A percentile compares a stretch with the other conserved stretches of the same genome.
Evolutionary conservation across 2,797 vertebrate species (phyloP).

Genomic region (Tamandua tetradactyla): DNA sequence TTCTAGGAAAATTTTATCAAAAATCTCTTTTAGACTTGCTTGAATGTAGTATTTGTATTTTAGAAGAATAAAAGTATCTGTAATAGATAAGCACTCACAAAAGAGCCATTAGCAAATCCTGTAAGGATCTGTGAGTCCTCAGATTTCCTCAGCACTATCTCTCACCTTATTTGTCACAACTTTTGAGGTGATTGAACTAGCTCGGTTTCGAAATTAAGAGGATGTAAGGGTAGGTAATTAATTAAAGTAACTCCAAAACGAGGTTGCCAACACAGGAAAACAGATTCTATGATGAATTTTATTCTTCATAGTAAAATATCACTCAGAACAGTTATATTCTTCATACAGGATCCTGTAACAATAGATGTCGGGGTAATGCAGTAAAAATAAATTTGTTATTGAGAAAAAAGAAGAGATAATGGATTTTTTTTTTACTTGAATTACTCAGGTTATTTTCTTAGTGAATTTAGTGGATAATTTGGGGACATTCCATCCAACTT

Average conservation of each 20-base stretch:
- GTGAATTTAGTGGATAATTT: constrained; percentile 1
- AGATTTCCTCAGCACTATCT: background rate
- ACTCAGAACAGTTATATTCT: constrained; percentile 11
- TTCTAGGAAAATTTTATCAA: background rate
- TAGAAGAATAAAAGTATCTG: background rate
- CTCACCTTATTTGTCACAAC: constrained; percentile 16
- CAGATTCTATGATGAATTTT: background rate
- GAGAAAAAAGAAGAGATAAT: constrained; percentile 23
- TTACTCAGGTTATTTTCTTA: constrained; percentile 58
- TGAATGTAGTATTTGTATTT: constrained; percentile 1
- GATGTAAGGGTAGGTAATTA: background rate
- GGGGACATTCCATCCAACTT: constrained; percentile 52
- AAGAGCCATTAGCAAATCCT: background rate
- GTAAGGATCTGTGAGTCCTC: background rate
- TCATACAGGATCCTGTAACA: background rate
- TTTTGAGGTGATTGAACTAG: background rate
- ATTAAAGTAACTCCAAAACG: constrained; percentile 52
- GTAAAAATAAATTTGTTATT: constrained; percentile 41
- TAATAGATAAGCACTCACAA: background rate
- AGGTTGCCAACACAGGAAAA: constrained; percentile 5
- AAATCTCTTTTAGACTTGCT: background rate
- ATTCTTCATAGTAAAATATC: constrained; percentile 49
- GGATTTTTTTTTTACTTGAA: constrained; percentile 11
- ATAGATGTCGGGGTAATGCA: background rate
- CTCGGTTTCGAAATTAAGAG: constrained; percentile 32